Conservation (phyloP, 1,140 invertebrate genomes). For the Periplaneta americana region DNA sequence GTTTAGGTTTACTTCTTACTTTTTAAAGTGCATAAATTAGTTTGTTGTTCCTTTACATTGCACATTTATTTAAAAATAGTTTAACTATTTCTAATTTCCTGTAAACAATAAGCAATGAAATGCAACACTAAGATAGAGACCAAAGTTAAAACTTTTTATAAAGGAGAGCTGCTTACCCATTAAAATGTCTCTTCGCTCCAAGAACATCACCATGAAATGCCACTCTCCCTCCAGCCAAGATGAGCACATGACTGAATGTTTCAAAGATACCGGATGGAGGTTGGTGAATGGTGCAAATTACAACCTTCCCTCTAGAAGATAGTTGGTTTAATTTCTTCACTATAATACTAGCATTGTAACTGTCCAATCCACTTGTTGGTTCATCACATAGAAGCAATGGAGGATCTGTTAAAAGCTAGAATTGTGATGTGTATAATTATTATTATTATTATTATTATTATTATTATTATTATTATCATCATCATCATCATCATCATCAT, state of each 20-base stretch:
- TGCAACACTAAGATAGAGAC: too few relatives aligned
- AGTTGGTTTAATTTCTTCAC: conserved; percentile 60
- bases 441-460: neutral
- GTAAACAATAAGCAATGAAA: neutral
- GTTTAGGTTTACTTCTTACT: too few relatives aligned
- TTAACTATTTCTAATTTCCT: neutral
- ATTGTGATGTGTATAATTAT: neutral
- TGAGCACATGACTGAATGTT: conserved; percentile 78
- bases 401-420: conserved; percentile 83
- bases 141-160: neutral
- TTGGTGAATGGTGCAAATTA: conserved; percentile 95
- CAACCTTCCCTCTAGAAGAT: conserved; percentile 65
- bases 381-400: conserved; percentile 93
- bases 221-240: conserved; percentile 78
- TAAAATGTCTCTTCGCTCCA: conserved; percentile 74
- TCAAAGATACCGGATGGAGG: conserved; percentile 89
- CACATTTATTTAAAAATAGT: neutral
- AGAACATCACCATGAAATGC: conserved; percentile 77
- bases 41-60: too few relatives aligned
- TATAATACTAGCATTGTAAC: conserved; percentile 84
- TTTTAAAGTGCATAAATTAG: too few relatives aligned
- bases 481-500: neutral
- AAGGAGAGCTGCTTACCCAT: conserved; percentile 43
- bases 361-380: conserved; percentile 90
- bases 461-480: neutral